Base-by-base conservation (phyloP, 1,140 invertebrate species). In the Macrocentrus cingulum region DNA sequence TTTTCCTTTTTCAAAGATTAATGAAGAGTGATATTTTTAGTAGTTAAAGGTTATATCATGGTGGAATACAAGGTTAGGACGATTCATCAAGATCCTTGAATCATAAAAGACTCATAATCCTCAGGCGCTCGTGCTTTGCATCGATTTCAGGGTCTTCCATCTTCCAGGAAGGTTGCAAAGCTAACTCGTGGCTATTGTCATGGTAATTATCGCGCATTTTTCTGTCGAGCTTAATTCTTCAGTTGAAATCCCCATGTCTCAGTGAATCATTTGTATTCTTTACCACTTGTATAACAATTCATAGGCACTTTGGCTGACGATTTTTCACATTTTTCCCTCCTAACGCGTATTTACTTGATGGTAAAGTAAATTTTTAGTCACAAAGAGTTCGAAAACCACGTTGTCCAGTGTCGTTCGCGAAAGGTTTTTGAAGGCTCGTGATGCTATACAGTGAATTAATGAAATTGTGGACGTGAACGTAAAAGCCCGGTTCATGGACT, bases 31-130 rank as follows among this genome's bases (percentile, higher is more conserved):
- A 16, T 18, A 18, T 18, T 16, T 42, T 42, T 42, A 42, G 2
- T 1, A 16, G 16, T 8, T 5, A 42, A 37, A 7, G 34, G 32
- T 20, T 2, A 36, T 51, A 9, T 29, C 9, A 9, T 9, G 4
- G 9, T 4, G 25, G 25, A 46, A 25, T 25, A 52, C 50, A 63
- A n/a, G 41, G 58, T 44, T 23, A 45, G 51, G 60, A 64, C 67
- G 62, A 73, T 73, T 71, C 65, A 71, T 73, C 71, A 70, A 66
- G 71, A 71, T 71, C 63, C 67, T 56, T 39, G 63, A 66, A 65
- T 70, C 64, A 69, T 71, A 70, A 72, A 70, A 71, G 66, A 65
- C 62, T 66, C 62, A 57, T 72, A 71, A 71, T 71, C 67, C 70
- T 68, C 50, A 46, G 55, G 56, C 42, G 59, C 53, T 64, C 60